Conservation (phyloP, 1,140 invertebrate genomes). For the Lordiphosa stackelbergi region DNA sequence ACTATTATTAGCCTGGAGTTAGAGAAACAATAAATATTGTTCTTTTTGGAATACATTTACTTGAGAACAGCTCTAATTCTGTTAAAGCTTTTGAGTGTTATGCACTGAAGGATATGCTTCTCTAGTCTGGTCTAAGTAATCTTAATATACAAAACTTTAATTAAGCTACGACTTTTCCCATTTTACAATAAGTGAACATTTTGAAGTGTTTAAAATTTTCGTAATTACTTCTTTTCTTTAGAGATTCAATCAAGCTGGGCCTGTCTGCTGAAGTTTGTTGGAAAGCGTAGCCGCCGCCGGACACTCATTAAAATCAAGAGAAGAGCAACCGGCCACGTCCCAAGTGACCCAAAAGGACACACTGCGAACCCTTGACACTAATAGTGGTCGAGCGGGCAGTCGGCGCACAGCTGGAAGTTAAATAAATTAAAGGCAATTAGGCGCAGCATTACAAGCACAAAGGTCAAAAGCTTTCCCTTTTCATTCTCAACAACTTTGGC, state of each 20-base stretch:
- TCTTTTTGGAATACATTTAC: too few species aligned
- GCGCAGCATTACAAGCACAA: constrained; percentile 61
- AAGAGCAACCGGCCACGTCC: constrained; percentile 28
- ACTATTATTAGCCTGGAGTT: too few species aligned
- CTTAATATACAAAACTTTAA: too few species aligned
- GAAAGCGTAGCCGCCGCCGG: constrained; percentile 14
- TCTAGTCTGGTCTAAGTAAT: too few species aligned
- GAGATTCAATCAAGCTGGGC: constrained; percentile 2
- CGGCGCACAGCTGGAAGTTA: constrained; percentile 68
- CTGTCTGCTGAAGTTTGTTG: constrained; percentile 4
- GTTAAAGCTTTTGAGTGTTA: too few species aligned
- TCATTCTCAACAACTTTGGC: constrained; percentile 1
- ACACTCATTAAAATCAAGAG: constrained; percentile 41
- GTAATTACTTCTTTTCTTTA: too few species aligned
- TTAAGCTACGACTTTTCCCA: too few species aligned
- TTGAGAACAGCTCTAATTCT: too few species aligned
- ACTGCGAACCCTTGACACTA: constrained; percentile 63
- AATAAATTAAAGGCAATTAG: constrained; percentile 74
- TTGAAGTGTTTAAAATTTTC: too few species aligned
- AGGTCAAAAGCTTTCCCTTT: constrained; percentile 32
- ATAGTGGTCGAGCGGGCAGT: constrained; percentile 8
- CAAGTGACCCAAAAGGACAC: constrained; percentile 60
- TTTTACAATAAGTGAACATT: too few species aligned
- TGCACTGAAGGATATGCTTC: too few species aligned
- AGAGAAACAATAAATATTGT: too few species aligned